Conservation (phyloP, 1,140 invertebrate species). For the Mizuhopecten yessoensis region DNA sequence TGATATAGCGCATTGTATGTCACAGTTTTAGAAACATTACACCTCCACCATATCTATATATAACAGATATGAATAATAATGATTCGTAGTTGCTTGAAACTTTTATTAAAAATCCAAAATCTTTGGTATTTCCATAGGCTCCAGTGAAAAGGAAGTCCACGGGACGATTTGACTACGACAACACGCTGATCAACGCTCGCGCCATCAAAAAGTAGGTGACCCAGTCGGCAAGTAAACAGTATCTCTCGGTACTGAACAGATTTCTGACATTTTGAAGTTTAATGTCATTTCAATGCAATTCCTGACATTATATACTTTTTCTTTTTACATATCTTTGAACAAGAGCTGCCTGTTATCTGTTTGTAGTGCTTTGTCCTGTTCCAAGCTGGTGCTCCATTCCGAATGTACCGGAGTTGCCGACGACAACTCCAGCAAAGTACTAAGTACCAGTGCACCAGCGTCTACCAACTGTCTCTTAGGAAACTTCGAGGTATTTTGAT, state of each 20-base stretch:
- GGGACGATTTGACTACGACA: slow-evolving; percentile 94
- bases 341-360: not conserved
- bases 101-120: no score
- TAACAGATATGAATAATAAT: no score
- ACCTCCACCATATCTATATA: no score
- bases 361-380: slow-evolving; percentile 81
- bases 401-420: slow-evolving; percentile 68
- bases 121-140: slow-evolving; percentile 85
- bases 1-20: no score
- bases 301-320: no score
- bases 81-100: no score
- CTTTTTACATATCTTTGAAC: no score
- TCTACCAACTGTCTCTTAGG: slow-evolving; percentile 85
- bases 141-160: slow-evolving; percentile 86
- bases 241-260: no score
- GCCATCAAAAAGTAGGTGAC: slow-evolving; percentile 90
- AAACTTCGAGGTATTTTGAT: slow-evolving; percentile 89
- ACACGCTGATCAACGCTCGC: slow-evolving; percentile 90
- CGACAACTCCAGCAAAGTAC: slow-evolving; percentile 65
- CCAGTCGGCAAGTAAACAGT: no score
- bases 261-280: no score
- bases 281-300: no score
- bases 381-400: slow-evolving; percentile 72
- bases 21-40: no score
- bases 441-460: slow-evolving; percentile 84